Base-by-base conservation (phyloP, 92 coral and sea anemone genomes). In the Parazoanthus atlanticus region DNA sequence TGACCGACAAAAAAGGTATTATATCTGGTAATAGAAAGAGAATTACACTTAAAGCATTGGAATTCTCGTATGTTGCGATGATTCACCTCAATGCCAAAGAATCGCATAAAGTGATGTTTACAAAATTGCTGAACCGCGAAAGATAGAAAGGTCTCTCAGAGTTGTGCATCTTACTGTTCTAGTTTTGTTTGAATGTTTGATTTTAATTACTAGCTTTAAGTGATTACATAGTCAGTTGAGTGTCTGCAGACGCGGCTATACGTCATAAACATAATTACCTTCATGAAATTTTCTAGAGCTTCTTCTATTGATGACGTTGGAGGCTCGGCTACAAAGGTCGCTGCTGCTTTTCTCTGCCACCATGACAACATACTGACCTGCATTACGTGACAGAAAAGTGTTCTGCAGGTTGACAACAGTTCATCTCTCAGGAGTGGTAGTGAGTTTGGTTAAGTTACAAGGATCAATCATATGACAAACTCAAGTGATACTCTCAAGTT, bases 291-390 rank as follows among this genome's bases (percentile, higher is more conserved):
- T 16, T 91, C 92, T 56, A 96, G 91, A 32, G 99, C 99, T 90
- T 96, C 99, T 52, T 95, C 96, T 43, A 91, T 21, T 26, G 99
- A 84, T 0, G 99, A 93, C 6, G 96, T 75, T 1, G 98, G 99
- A 40, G 98, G 96, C 67, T 95, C 98, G 19, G 94, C 96, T n/a
- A 93, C 84, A 54, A 96, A 91, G 10, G 99, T 88, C 29, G 96
- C 88, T 1, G 98, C 99, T 12, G 99, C 99, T 90, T 84, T 92
- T 66, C 96, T 89, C 79, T 96, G 94, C 99, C 98, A 96, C 99
- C 99, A 96, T 5, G 99, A 90, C 1, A 96, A 75, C 88, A 78
- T 89, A 69, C 96, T 91, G 49, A 96, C 88, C 99, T 96, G 86
- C n/a, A 61, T 76, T 15, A 77, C 69, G 69, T 61, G 28, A 61